phyloP scores from a whole-genome alignment of 2,797 vertebrate genomes.

The Sebastes vulpes region DNA sequence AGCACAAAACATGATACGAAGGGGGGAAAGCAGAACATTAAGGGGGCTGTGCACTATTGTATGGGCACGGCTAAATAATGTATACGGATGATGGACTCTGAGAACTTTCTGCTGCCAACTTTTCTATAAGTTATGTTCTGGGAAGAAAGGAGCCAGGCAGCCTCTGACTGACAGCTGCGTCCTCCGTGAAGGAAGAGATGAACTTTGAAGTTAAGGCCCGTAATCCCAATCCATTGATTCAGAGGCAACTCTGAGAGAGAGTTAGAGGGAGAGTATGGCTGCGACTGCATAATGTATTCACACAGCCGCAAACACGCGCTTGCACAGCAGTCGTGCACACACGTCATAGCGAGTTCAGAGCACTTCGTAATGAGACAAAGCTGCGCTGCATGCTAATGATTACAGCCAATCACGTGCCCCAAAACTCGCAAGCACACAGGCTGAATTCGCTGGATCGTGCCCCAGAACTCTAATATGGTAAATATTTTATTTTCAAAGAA shows the following conservation, averaged over 20 bases:
- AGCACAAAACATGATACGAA: not conserved
- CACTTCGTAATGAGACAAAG: conserved; percentile 33
- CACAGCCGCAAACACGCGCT: conserved; percentile 20
- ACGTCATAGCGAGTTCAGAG: conserved; percentile 8
- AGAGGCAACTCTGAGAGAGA: conserved; percentile 32
- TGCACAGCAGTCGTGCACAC: not conserved
- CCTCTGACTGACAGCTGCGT: conserved; percentile 67
- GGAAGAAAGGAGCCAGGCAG: conserved; percentile 20
- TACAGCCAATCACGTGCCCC: conserved; percentile 2
- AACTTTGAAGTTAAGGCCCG: conserved; percentile 80
- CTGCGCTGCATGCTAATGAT: conserved; percentile 33
- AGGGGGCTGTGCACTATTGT: not conserved
- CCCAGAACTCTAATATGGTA: not conserved
- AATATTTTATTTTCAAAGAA: conserved; percentile 25
- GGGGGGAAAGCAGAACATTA: not conserved
- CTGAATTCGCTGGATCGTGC: not conserved
- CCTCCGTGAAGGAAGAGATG: conserved; percentile 62
- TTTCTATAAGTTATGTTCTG: conserved; percentile 56
- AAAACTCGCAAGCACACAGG: conserved; percentile 3
- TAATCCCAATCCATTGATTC: conserved; percentile 80
- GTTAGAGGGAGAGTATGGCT: conserved; percentile 24
- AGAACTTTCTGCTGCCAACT: conserved; percentile 43
- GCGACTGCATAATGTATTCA: conserved; percentile 64
- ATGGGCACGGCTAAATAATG: not conserved
- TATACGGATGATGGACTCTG: not conserved